Evolutionary conservation across 1,140 invertebrate species (phyloP).

Genomic region (Teleogryllus occipitalis): DNA sequence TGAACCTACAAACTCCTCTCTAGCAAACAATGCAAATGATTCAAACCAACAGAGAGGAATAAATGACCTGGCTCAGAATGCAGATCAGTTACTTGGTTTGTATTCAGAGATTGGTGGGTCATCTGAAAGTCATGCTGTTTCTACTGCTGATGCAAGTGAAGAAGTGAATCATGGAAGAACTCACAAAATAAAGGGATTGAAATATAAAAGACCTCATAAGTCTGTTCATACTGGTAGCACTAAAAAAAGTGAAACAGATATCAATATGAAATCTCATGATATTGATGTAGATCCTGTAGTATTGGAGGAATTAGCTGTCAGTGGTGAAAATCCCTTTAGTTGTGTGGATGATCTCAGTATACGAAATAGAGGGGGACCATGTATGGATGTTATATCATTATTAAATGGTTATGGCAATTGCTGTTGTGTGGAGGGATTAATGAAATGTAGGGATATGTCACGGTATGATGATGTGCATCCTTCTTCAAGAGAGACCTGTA

Average conservation of each 20-base stretch:
- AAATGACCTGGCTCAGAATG: slow-evolving; percentile 10
- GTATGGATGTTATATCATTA: slow-evolving; percentile 11
- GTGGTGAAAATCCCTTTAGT: not conserved
- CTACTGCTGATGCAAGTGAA: not conserved
- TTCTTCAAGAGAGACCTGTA: slow-evolving; percentile 16
- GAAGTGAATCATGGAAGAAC: not conserved
- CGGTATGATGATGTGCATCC: not conserved
- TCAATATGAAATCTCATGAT: not conserved
- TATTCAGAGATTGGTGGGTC: not conserved
- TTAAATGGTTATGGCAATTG: not conserved
- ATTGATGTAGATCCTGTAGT: slow-evolving; percentile 10
- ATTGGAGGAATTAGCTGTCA: not conserved
- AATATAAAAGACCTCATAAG: not conserved
- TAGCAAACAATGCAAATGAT: not conserved
- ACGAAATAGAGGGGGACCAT: slow-evolving; percentile 8
- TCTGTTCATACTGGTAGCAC: not conserved
- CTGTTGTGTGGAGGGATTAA: slow-evolving; percentile 7
- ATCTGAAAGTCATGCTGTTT: not conserved
- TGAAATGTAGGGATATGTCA: not conserved
- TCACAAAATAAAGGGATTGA: not conserved
- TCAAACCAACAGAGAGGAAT: not conserved
- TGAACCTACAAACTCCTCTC: not conserved
- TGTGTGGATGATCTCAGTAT: not conserved
- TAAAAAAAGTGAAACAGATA: slow-evolving; percentile 4
- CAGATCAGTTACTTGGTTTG: slow-evolving; percentile 6